These are phyloP conservation scores for Phenganax stokvisi DNA, from an alignment of 92 coral and sea anemone species.

Conservation along the genomic window DNA sequence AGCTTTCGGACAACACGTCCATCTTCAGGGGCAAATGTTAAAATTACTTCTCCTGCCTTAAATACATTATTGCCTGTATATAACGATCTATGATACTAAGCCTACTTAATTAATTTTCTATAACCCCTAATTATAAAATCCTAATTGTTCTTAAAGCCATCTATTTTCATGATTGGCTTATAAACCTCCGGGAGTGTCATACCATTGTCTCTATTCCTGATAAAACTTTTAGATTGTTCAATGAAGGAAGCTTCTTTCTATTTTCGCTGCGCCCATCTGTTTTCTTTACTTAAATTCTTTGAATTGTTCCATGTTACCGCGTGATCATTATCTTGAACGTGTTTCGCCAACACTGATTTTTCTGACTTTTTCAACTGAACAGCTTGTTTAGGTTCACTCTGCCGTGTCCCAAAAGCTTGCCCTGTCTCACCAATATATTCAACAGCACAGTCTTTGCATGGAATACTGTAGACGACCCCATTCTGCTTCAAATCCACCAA, in stretches of 20 bases:
- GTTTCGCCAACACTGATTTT: not conserved
- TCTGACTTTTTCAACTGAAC: not conserved
- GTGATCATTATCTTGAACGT: not conserved
- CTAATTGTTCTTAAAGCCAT: not conserved
- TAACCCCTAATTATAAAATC: not conserved
- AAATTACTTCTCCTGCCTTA: not conserved
- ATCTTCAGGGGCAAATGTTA: not conserved
- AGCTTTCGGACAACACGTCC: slow-evolving; percentile 1
- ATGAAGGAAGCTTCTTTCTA: not conserved
- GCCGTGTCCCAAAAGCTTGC: not conserved
- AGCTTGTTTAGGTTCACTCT: not conserved
- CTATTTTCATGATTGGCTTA: not conserved
- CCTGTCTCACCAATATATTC: slow-evolving; percentile 10
- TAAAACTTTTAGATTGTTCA: not conserved
- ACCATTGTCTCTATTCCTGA: not conserved
- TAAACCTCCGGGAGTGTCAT: not conserved
- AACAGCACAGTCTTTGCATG: not conserved
- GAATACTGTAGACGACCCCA: not conserved
- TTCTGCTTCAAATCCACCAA: not conserved
- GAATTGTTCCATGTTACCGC: not conserved
- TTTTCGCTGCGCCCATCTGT: not conserved
- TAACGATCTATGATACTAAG: not conserved
- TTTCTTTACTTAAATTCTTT: not conserved
- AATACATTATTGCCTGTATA: not conserved
- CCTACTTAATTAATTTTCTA: not conserved